These are phyloP conservation scores for Ylistrum balloti DNA, from an alignment of 1,140 invertebrate species.

Conservation along the genomic window DNA sequence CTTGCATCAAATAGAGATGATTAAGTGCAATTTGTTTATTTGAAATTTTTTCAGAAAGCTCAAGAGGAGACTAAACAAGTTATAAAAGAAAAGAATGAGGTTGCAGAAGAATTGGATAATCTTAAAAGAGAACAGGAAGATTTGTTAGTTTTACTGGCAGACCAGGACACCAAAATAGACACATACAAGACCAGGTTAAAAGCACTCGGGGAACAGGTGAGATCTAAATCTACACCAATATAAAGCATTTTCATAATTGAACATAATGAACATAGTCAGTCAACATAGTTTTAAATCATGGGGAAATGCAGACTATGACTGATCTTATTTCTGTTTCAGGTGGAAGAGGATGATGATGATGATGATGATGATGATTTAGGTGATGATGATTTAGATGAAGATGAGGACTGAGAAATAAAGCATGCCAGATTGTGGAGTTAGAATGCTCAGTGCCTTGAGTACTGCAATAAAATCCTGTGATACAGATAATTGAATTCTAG, in stretches of 20 bases:
- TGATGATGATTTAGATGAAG: slow-evolving; percentile 67
- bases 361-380: slow-evolving; percentile 77
- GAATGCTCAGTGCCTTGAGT: background rate
- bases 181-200: slow-evolving; percentile 88
- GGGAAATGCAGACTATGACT: no score
- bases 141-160: slow-evolving; percentile 91
- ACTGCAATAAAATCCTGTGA: slow-evolving; percentile 6
- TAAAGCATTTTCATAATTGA: no score
- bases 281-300: no score
- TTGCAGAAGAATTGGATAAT: slow-evolving; percentile 86
- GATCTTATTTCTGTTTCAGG: slow-evolving; percentile 64
- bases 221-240: slow-evolving; percentile 28
- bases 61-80: slow-evolving; percentile 76
- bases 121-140: slow-evolving; percentile 95
- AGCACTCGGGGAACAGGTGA: slow-evolving; percentile 88
- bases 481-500: background rate
- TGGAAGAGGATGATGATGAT: slow-evolving; percentile 79
- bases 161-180: slow-evolving; percentile 90
- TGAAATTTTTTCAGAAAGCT: slow-evolving; percentile 77
- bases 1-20: no score
- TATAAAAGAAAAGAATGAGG: slow-evolving; percentile 70
- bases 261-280: no score
- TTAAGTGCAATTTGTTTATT: no score
- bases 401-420: slow-evolving; percentile 56
- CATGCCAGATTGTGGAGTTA: background rate